A percentile compares a stretch with the other conserved stretches of the same genome.
phyloP scores from a whole-genome alignment of 2,888 invertebrate species.

The Flabesymbios commensalis region DNA sequence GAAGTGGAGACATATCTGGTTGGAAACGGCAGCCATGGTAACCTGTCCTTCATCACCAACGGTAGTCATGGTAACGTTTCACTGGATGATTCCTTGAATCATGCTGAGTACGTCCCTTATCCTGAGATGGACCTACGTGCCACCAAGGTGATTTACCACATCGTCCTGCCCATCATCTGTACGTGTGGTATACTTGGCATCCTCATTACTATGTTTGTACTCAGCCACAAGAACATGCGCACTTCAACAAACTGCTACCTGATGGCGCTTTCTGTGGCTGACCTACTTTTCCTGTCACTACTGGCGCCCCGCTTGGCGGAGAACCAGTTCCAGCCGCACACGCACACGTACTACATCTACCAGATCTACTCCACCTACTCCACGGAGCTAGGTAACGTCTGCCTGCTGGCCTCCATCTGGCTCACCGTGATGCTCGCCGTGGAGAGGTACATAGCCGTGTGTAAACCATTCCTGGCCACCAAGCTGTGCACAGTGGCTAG shows the following conservation, averaged over 20 bases:
- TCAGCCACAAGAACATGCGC: constrained; percentile 56
- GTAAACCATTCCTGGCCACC: constrained; percentile 48
- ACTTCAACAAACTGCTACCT: constrained; percentile 59
- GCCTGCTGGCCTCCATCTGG: constrained; percentile 51
- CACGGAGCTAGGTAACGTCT: constrained; percentile 35
- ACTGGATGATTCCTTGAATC: no score
- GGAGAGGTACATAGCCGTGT: constrained; percentile 58
- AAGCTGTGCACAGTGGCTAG: constrained; percentile 45
- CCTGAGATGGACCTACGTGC: no score
- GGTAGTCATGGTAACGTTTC: no score
- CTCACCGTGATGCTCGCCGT: constrained; percentile 57
- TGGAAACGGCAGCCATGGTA: no score
- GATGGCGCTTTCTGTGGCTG: constrained; percentile 51
- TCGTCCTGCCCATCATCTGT: constrained; percentile 45
- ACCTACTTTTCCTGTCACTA: constrained; percentile 49
- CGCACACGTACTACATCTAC: background rate
- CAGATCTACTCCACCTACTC: constrained; percentile 25
- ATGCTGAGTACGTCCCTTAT: no score
- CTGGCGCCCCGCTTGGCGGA: constrained; percentile 36
- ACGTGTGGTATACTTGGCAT: constrained; percentile 52
- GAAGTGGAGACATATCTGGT: no score
- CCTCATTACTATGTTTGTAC: constrained; percentile 51
- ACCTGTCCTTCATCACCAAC: no score
- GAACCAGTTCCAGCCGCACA: constrained; percentile 7
- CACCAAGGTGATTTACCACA: constrained; percentile 8